Evolutionary conservation across 1,140 invertebrate species (phyloP).

Genomic region (Neuroterus valhalla): DNA sequence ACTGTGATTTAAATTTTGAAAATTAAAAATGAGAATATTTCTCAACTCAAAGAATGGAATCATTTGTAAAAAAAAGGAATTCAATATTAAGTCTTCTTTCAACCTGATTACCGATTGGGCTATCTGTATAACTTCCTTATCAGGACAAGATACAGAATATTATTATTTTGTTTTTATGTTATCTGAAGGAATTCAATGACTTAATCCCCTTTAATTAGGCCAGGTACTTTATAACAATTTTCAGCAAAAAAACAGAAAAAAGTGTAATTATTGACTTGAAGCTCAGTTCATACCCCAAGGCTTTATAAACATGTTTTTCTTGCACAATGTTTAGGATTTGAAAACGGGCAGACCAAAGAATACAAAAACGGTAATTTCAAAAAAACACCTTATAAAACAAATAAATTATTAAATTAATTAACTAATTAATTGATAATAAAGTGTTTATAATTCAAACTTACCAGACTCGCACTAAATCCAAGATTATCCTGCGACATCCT

Average conservation of each 20-base stretch:
- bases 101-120: too few relatives aligned
- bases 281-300: not conserved
- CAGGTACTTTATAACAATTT: not conserved
- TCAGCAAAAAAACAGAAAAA: not conserved
- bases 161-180: slow-evolving; percentile 33
- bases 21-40: too few relatives aligned
- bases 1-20: too few relatives aligned
- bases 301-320: not conserved
- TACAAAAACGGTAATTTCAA: too few relatives aligned
- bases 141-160: slow-evolving; percentile 19
- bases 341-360: too few relatives aligned
- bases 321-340: too few relatives aligned
- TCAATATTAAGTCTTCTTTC: too few relatives aligned
- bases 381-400: too few relatives aligned
- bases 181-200: not conserved
- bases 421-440: not conserved
- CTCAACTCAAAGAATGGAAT: too few relatives aligned
- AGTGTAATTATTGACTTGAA: too few relatives aligned
- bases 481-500: slow-evolving; percentile 69
- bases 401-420: not conserved
- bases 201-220: not conserved
- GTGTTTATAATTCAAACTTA: slow-evolving; percentile 50
- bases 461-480: slow-evolving; percentile 68
- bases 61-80: too few relatives aligned
- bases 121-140: too few relatives aligned